Base-by-base conservation (phyloP, 1,140 invertebrate genomes). In the Neuroterus valhalla region DNA sequence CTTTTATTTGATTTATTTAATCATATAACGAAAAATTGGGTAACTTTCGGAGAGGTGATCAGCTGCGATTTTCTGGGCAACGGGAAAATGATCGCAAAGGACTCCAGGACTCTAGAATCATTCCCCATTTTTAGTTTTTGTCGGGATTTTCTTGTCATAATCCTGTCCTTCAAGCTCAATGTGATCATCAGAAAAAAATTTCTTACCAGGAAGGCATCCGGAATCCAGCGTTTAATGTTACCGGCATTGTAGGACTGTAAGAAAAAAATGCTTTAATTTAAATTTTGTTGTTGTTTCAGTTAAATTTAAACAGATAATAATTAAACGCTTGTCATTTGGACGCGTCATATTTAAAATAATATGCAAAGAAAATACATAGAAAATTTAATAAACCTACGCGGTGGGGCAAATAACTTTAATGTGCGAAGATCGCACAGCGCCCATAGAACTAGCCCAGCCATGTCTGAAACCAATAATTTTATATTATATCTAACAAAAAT, bases 401-500 rank as follows among this genome's bases (percentile, higher is more conserved):
- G 97, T 98, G 10, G 98, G 98, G 90, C 97, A 99, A 74, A 99
- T 95, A 76, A 98, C 95, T 92, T 98, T 98, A 79, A 97, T 93
- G 86, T 97, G 93, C 23, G 96, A 91, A 17, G 94, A 92, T 83
- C 95, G 92, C 42, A 98, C 93, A 52, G 92, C 92, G 72, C 92
- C 94, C 85, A 98, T 93, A 2, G 95, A 94, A 82, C 94, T 94
- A 19, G 96, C 96, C 97, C 97, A 99, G 62, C 97, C 97, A 93
- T 98, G 95, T 14, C 97, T 98, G 85, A 69, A 92, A 62, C 69
- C 76, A 62, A 68, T 75, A 70, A 74, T 71, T 43, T 67, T 44
- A 79, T 68, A 62, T 21, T 62, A 11, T 72, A 38, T 6, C n/a
- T 42, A 71, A 11, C 67, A 5, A n/a, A 71, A 31, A 45, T 48